Base-by-base conservation (phyloP, 2,113 vertebrate genomes). In the Monarcha castaneiventris region DNA sequence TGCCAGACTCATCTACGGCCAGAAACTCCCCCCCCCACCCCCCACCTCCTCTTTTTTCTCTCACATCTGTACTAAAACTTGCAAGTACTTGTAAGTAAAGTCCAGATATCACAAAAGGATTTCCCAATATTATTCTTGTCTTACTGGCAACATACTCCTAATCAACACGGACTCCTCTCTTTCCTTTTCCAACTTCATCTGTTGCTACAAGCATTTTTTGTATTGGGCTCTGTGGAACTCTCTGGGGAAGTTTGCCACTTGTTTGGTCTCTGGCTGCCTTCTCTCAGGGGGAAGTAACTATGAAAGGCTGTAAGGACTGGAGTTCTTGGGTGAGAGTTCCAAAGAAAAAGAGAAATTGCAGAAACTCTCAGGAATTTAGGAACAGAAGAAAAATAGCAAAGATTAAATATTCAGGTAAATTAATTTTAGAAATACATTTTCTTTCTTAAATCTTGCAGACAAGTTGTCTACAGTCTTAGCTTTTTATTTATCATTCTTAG, bases 11-110 rank as follows among this genome's bases (percentile, higher is more conserved):
- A 75, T 1, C 14, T 32, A 4, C 7, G 20, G 11, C 41, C 19
- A 81, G 18, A 23, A 29, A 37, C 1, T 2, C 1, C 7, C 7
- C 3, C 3, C n/a, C n/a, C n/a, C n/a, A n/a, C n/a, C n/a, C n/a
- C n/a, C n/a, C n/a, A n/a, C n/a, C n/a, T n/a, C n/a, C n/a, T 48
- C 7, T 19, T 55, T 78, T 30, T 46, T 15, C 17, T 61, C 18
- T 52, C 39, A 18, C 15, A 83, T 25, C 10, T 83, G 9, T 29
- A 30, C 14, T 76, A 61, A 72, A 58, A 48, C 20, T 75, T 89
- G 37, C 9, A 83, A 49, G 30, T 63, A 48, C 44, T 69, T 58
- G 10, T 51, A n/a, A 54, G 20, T 52, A 17, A 93, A 62, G 16
- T 13, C 20, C 25, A 78, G 39, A 76, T 9, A 35, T 33, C 32